Base-by-base conservation (phyloP, 2,113 vertebrate species). In the Oreotrochilus melanogaster region DNA sequence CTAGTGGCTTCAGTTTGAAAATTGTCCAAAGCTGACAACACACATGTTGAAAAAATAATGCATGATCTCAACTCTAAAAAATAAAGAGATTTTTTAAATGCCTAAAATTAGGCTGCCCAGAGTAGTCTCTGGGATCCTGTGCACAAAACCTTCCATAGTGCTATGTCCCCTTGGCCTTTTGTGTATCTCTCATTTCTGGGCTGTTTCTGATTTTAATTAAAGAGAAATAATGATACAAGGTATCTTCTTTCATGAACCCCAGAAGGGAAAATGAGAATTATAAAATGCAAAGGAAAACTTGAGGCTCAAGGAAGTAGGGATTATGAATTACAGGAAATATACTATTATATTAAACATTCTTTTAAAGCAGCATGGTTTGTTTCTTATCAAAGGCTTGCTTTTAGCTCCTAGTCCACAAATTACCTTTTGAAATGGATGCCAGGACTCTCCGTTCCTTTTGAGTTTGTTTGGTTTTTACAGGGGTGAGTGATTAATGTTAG, bases 181-280 rank as follows among this genome's bases (percentile, higher is more conserved):
- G 74, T 61, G 21, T 27, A 50, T 39, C n/a, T 79, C 85, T 67
- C 1, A 4, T 9, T 87, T 89, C 45, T 71, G 57, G n/a, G 12
- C 18, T 78, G 42, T 43, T 91, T 94, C 92, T 96, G 87, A 84
- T 75, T 89, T 95, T 95, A 91, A 92, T 92, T 85, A 95, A 66
- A 89, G 33, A 16, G 48, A 69, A 87, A 75, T 65, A 86, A 72
- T 76, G 48, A 89, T 53, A 87, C n/a, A 78, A 86, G 24, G 5
- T 78, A 89, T 92, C 84, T 85, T 87, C 53, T 92, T 95, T 92
- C 89, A 90, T 28, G 71, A 73, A 69, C 31, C 25, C 31, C 42
- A 82, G 71, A 93, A 87, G 54, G 54, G 15, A 89, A 42, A 53
- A 78, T 22, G 35, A 75, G 30, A 78, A 65, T 75, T 88, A 19